Conservation (phyloP, 2,888 invertebrate genomes). For the Strigamia crassipes region DNA sequence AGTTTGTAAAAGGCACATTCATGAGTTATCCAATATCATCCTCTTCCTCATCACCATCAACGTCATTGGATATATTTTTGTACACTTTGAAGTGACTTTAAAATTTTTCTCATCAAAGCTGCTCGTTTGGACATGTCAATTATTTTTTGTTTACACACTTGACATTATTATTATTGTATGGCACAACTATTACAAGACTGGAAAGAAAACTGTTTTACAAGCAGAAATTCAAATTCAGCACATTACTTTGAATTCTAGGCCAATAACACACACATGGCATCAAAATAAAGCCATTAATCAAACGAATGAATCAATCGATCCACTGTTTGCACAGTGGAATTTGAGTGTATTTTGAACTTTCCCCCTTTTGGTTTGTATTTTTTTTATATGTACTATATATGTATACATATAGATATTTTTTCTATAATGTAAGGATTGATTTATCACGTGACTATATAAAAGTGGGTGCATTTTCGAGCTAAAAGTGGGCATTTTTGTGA, state of each 20-base stretch:
- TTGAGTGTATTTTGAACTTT: constrained; percentile 28
- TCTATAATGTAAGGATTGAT: background rate
- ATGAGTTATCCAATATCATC: background rate
- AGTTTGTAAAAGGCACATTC: constrained; percentile 22
- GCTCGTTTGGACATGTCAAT: constrained; percentile 16
- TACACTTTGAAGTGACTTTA: background rate
- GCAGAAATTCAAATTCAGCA: background rate
- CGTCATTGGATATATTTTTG: background rate
- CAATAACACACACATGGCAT: background rate
- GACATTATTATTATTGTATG: background rate
- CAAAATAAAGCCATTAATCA: constrained; percentile 21
- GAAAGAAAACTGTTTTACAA: background rate
- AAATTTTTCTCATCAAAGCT: background rate
- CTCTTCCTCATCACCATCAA: too few relatives aligned
- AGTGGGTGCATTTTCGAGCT: constrained; percentile 10
- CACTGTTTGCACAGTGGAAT: background rate
- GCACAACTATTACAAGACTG: background rate
- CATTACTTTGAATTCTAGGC: background rate
- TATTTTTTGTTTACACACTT: background rate
- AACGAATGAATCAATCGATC: background rate
- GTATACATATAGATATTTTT: background rate
- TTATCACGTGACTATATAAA: background rate
- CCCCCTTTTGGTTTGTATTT: constrained; percentile 11
- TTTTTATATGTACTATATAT: background rate
- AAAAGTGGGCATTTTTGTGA: background rate